Evolutionary conservation across 2,888 invertebrate genomes (phyloP).

Genomic region (Acholoe squamosa): DNA sequence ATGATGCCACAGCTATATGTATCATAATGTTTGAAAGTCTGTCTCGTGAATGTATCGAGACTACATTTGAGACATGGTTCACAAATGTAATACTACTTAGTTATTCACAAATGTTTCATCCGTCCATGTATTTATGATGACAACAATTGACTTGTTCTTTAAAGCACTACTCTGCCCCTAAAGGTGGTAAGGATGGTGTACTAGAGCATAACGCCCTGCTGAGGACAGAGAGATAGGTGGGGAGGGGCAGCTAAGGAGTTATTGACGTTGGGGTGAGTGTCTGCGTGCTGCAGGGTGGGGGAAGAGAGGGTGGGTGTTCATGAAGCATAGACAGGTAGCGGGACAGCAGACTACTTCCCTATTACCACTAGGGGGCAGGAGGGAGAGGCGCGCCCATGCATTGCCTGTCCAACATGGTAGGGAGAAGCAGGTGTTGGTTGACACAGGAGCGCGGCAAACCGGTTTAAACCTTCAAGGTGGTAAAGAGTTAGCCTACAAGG

Average conservation of each 20-base stretch:
- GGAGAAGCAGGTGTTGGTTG: background rate
- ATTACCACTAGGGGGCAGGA: background rate
- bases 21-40: too few relatives aligned
- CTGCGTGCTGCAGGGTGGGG: background rate
- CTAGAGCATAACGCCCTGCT: background rate
- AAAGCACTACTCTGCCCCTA: too few relatives aligned
- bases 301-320: background rate
- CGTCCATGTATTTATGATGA: too few relatives aligned
- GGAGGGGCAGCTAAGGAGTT: background rate
- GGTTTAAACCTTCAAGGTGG: background rate
- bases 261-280: background rate
- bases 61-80: too few relatives aligned
- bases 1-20: too few relatives aligned
- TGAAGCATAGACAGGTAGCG: background rate
- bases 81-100: too few relatives aligned
- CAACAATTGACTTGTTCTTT: too few relatives aligned
- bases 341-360: background rate
- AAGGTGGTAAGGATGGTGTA: background rate
- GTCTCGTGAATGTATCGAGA: too few relatives aligned
- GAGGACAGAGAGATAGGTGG: background rate
- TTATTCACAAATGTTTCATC: too few relatives aligned
- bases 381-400: background rate
- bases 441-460: constrained; percentile 17
- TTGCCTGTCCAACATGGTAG: background rate
- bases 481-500: too few relatives aligned